A percentile compares a stretch with the other conserved stretches of the same genome.
phyloP scores from a whole-genome alignment of 1,140 invertebrate species.

The Planococcus citri region DNA sequence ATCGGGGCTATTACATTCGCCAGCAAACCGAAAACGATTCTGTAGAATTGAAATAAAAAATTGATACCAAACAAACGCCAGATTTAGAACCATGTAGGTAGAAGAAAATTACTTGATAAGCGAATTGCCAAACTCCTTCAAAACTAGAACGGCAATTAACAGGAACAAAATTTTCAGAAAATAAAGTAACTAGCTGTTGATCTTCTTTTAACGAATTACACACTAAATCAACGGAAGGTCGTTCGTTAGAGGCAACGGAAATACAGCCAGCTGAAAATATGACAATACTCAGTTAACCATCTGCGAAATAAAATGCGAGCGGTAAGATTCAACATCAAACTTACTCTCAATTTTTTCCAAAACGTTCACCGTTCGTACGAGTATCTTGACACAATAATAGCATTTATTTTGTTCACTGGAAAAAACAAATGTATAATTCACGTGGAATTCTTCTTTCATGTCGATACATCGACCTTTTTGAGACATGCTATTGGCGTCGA shows the following conservation, averaged over 20 bases:
- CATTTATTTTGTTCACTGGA: conserved; percentile 47
- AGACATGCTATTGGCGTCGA: conserved; percentile 64
- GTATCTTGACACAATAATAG: conserved; percentile 70
- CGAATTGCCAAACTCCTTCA: conserved; percentile 91
- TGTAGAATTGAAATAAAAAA: conserved; percentile 31
- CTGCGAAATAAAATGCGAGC: background rate
- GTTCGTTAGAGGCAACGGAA: conserved; percentile 43
- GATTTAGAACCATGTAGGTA: background rate
- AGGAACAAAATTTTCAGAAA: conserved; percentile 78
- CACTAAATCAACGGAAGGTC: conserved; percentile 60
- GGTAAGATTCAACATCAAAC: conserved; percentile 30
- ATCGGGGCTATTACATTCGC: conserved; percentile 75
- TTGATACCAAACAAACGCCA: conserved; percentile 24
- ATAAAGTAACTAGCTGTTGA: conserved; percentile 72
- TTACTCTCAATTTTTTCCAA: conserved; percentile 76
- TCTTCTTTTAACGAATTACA: conserved; percentile 58
- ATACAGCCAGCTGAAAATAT: conserved; percentile 54
- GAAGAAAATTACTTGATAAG: conserved; percentile 52
- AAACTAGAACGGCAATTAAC: conserved; percentile 84
- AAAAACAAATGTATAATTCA: conserved; percentile 79
- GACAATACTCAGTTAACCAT: conserved; percentile 24
- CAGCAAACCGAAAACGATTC: conserved; percentile 78
- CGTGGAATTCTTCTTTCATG: conserved; percentile 54
- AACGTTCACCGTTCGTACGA: conserved; percentile 78
- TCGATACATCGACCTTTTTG: conserved; percentile 55